Evolutionary conservation across 2,888 invertebrate genomes (phyloP).

Genomic region (Spodoptera exigua): DNA sequence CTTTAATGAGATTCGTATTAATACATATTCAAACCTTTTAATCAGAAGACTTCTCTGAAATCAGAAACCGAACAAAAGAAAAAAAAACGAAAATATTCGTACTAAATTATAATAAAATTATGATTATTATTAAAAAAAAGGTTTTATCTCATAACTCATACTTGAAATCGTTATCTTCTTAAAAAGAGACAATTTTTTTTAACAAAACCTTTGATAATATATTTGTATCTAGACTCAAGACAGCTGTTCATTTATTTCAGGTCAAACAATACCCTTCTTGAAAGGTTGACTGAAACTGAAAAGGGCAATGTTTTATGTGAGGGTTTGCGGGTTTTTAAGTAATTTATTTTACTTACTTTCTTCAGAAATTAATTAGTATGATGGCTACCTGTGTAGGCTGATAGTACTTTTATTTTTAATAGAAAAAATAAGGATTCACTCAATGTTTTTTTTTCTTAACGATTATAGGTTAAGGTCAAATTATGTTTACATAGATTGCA

Average conservation of each 20-base stretch:
- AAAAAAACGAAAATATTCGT: no score
- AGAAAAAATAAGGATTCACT: neutral
- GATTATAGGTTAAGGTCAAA: neutral
- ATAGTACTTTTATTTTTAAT: neutral
- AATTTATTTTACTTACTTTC: constrained; percentile 23
- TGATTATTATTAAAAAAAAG: no score
- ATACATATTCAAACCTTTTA: no score
- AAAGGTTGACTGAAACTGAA: constrained; percentile 3
- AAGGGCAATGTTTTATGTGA: neutral
- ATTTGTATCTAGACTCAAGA: neutral
- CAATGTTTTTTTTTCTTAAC: neutral
- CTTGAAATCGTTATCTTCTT: no score
- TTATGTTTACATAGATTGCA: neutral
- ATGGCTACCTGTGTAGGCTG: neutral
- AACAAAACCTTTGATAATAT: neutral
- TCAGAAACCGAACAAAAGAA: no score
- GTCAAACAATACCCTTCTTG: constrained; percentile 7
- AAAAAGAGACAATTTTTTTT: neutral
- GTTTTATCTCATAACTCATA: neutral
- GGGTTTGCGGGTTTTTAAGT: neutral
- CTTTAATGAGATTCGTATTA: no score
- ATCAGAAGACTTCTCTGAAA: no score
- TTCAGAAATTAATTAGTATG: constrained; percentile 12
- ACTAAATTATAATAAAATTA: no score
- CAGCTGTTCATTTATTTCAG: constrained; percentile 5